A percentile compares a stretch with the other conserved stretches of the same genome.
Evolutionary conservation across 2,113 vertebrate genomes (phyloP).

Genomic region (Mobula hypostoma): DNA sequence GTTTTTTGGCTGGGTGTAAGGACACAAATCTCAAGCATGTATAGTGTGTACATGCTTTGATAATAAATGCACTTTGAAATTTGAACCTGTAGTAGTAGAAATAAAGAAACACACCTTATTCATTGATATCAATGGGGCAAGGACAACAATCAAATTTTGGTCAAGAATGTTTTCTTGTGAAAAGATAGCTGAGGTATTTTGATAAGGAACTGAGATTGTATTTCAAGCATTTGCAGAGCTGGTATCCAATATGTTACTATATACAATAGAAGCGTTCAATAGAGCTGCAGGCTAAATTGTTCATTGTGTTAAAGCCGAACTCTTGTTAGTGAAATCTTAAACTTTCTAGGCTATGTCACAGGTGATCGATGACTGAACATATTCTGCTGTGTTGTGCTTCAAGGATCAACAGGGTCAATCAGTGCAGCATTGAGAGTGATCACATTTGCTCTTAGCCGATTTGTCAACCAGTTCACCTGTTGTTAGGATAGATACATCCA

Average conservation of each 20-base stretch:
- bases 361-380: too few relatives aligned
- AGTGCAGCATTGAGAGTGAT: too few relatives aligned
- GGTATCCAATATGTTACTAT: not conserved
- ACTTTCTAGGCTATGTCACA: too few relatives aligned
- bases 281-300: not conserved
- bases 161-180: not conserved
- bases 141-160: not conserved
- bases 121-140: not conserved
- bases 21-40: too few relatives aligned
- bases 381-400: too few relatives aligned
- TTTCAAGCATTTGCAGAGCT: not conserved
- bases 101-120: not conserved
- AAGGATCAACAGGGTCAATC: too few relatives aligned
- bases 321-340: not conserved
- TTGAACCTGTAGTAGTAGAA: not conserved
- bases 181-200: not conserved
- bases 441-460: too few relatives aligned
- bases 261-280: not conserved
- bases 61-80: too few relatives aligned
- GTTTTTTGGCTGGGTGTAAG: too few relatives aligned
- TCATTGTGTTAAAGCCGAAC: not conserved
- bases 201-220: not conserved
- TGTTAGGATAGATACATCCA: too few relatives aligned
- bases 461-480: too few relatives aligned
- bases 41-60: too few relatives aligned